Percentiles rank a stretch among this genome's conserved stretches.
phyloP scores from a whole-genome alignment of 2,797 vertebrate genomes.

The Hydrophis major region DNA sequence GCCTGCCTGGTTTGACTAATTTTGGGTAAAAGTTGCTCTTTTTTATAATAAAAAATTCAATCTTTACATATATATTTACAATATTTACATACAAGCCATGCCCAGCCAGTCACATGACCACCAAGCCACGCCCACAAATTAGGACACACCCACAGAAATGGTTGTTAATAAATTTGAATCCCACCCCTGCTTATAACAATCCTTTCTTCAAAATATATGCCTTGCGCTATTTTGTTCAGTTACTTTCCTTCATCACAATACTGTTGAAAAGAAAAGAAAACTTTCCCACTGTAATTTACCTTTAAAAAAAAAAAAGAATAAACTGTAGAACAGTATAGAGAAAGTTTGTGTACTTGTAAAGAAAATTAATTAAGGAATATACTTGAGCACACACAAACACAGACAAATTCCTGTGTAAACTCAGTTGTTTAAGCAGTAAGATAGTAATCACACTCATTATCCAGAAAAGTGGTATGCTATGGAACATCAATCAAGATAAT shows the following conservation, averaged over 20 bases:
- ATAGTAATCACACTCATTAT: constrained; percentile 46
- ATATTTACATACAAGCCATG: too few relatives aligned
- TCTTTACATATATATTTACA: too few relatives aligned
- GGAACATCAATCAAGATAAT: constrained; percentile 27
- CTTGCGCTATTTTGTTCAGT: not conserved
- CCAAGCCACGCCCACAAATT: too few relatives aligned
- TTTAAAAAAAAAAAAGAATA: not conserved
- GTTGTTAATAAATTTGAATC: too few relatives aligned
- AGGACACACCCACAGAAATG: too few relatives aligned
- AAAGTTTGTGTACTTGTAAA: constrained; percentile 29
- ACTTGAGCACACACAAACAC: not conserved
- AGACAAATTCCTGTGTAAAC: constrained; percentile 29
- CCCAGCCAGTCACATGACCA: too few relatives aligned
- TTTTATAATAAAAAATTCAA: too few relatives aligned
- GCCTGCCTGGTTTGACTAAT: too few relatives aligned
- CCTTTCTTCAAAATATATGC: not conserved
- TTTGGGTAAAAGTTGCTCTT: too few relatives aligned
- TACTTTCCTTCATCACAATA: not conserved
- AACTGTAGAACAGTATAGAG: not conserved
- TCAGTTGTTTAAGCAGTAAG: constrained; percentile 39
- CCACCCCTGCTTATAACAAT: too few relatives aligned
- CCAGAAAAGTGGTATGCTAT: constrained; percentile 29
- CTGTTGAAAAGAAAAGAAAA: not conserved
- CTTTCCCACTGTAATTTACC: not conserved
- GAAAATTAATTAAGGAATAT: constrained; percentile 35